Conservation (phyloP, 2,888 invertebrate genomes). For the Pogonocherus hispidulus region DNA sequence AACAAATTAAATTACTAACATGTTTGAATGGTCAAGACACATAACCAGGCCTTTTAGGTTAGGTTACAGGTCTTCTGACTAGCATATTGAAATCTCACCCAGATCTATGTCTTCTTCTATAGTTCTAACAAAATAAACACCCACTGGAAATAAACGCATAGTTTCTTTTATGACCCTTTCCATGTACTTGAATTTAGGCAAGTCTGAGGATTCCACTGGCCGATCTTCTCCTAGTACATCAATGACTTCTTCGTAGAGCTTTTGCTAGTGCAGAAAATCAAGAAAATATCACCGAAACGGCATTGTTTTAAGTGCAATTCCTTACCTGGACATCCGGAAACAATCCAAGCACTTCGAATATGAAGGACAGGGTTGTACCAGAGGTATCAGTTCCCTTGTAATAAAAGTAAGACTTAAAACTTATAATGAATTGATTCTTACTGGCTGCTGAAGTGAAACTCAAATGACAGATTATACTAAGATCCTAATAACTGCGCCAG, state of each 20-base stretch:
- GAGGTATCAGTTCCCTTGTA: constrained; percentile 56
- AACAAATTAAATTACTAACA: too few relatives aligned
- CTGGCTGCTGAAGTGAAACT: too few relatives aligned
- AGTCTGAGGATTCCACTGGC: constrained; percentile 37
- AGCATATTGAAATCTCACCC: too few relatives aligned
- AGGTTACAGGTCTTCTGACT: background rate
- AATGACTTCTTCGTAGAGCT: constrained; percentile 49
- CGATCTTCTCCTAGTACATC: constrained; percentile 43
- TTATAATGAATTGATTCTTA: too few relatives aligned
- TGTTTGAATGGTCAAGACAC: too few relatives aligned
- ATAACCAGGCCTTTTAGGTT: too few relatives aligned
- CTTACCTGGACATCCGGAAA: constrained; percentile 42
- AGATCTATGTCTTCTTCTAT: constrained; percentile 45
- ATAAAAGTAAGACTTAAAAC: too few relatives aligned
- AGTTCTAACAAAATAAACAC: constrained; percentile 37
- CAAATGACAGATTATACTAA: too few relatives aligned
- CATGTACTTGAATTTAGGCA: constrained; percentile 49
- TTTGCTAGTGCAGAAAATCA: constrained; percentile 38
- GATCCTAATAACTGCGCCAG: too few relatives aligned
- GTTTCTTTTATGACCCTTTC: constrained; percentile 55
- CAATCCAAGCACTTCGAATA: constrained; percentile 53
- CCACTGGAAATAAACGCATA: constrained; percentile 53
- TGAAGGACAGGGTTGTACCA: constrained; percentile 54
- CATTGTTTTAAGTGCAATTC: too few relatives aligned
- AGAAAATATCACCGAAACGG: background rate